Conservation (phyloP, 1,140 invertebrate species). For the Ceratosolen fusciceps region DNA sequence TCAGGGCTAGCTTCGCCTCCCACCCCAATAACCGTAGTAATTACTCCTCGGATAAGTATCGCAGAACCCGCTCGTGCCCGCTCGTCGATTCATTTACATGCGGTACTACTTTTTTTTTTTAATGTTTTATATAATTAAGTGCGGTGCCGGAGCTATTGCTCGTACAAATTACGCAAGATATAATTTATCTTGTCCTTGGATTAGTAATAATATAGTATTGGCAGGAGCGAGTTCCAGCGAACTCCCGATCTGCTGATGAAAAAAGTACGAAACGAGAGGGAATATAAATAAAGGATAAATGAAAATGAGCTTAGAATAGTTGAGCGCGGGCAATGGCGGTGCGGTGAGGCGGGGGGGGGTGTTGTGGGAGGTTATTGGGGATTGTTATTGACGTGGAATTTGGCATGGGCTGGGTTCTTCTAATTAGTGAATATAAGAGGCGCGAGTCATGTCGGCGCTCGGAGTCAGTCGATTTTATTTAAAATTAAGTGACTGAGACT, state of each 20-base stretch:
- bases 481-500: too few species aligned
- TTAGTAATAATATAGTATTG: not conserved
- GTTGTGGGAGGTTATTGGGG: too few species aligned
- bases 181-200: not conserved
- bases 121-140: slow-evolving; percentile 3
- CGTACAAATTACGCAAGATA: slow-evolving; percentile 3
- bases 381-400: too few species aligned
- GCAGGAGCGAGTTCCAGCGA: not conserved
- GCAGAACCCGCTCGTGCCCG: not conserved
- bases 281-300: too few species aligned
- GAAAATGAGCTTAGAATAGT: too few species aligned
- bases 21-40: not conserved
- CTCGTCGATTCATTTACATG: not conserved
- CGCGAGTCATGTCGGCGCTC: too few species aligned
- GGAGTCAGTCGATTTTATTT: too few species aligned
- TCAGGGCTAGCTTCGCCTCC: not conserved
- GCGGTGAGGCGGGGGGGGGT: too few species aligned
- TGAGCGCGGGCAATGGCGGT: too few species aligned
- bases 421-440: not conserved
- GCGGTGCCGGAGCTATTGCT: not conserved
- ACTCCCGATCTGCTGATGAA: not conserved
- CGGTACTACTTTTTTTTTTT: not conserved
- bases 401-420: too few species aligned
- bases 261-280: not conserved
- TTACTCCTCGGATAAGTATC: slow-evolving; percentile 1